phyloP scores from a whole-genome alignment of 2,797 vertebrate species.

The Neoniphon sammara region DNA sequence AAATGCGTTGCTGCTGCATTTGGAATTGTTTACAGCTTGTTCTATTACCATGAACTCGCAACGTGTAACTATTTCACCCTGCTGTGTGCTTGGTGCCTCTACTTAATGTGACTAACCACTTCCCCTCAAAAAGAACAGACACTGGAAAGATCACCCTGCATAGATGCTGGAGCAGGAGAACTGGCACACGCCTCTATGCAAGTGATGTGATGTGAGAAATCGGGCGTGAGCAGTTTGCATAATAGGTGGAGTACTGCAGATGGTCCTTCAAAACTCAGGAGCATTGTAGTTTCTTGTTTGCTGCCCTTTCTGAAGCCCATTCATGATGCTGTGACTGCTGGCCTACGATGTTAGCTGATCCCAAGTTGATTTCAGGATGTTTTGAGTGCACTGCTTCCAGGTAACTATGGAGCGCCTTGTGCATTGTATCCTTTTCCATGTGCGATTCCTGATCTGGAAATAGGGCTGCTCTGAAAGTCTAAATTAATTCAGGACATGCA shows the following conservation, averaged over 20 bases:
- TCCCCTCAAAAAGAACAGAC: not conserved
- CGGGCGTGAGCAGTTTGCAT: too few relatives aligned
- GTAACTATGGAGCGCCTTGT: conserved; percentile 12
- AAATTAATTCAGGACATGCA: conserved; percentile 60
- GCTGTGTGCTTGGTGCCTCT: not conserved
- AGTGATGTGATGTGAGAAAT: too few relatives aligned
- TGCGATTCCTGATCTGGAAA: conserved; percentile 12
- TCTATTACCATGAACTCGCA: not conserved
- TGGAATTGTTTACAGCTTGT: conserved; percentile 36
- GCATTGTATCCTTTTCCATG: not conserved
- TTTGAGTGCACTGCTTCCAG: conserved; percentile 29
- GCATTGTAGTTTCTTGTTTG: too few relatives aligned
- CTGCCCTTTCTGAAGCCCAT: too few relatives aligned
- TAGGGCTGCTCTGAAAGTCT: conserved; percentile 30
- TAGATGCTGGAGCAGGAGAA: not conserved
- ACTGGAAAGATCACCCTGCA: not conserved
- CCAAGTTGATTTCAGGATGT: not conserved
- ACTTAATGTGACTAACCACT: conserved; percentile 9
- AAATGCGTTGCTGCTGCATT: not conserved
- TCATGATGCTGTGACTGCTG: too few relatives aligned
- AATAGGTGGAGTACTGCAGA: too few relatives aligned
- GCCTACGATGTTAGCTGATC: not conserved
- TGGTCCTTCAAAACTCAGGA: too few relatives aligned
- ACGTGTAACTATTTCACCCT: not conserved
- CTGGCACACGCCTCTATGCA: too few relatives aligned